These are phyloP conservation scores for Taenaris catops DNA, from an alignment of 2,888 invertebrate genomes.

Conservation along the genomic window DNA sequence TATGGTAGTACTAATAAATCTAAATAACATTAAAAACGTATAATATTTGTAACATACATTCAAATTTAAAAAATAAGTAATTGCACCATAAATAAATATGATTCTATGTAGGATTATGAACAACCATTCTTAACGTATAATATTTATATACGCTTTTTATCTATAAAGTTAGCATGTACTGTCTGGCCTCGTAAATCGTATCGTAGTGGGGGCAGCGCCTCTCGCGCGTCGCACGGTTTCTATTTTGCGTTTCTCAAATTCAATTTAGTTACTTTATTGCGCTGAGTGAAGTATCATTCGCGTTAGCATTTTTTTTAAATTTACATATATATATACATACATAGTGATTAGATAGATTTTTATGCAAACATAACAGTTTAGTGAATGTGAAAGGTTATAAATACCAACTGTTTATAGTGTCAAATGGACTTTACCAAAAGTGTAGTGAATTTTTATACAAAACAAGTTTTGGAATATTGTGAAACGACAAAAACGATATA, in stretches of 20 bases:
- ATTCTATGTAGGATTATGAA: too few relatives aligned
- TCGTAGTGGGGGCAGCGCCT: slow-evolving; percentile 62
- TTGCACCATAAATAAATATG: too few relatives aligned
- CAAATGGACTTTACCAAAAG: slow-evolving; percentile 46
- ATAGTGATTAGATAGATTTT: slow-evolving; percentile 51
- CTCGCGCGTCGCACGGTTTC: slow-evolving; percentile 72
- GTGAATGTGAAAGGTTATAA: slow-evolving; percentile 47
- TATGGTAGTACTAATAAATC: too few relatives aligned
- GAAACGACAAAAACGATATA: slow-evolving; percentile 36
- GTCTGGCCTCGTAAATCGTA: slow-evolving; percentile 70
- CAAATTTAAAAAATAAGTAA: too few relatives aligned
- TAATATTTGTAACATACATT: too few relatives aligned
- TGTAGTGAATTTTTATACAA: slow-evolving; percentile 49
- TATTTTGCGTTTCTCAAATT: slow-evolving; percentile 75
- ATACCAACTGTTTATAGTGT: slow-evolving; percentile 43
- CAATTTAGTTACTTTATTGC: slow-evolving; percentile 70
- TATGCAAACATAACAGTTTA: slow-evolving; percentile 37
- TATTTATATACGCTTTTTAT: too few relatives aligned
- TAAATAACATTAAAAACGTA: too few relatives aligned
- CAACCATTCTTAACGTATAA: too few relatives aligned
- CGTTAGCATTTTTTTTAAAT: slow-evolving; percentile 57
- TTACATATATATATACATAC: slow-evolving; percentile 56
- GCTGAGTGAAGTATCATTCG: slow-evolving; percentile 54
- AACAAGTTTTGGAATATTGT: slow-evolving; percentile 43
- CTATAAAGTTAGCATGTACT: slow-evolving; percentile 51